phyloP scores from a whole-genome alignment of 2,797 vertebrate genomes.

The Anguilla pacifica region DNA sequence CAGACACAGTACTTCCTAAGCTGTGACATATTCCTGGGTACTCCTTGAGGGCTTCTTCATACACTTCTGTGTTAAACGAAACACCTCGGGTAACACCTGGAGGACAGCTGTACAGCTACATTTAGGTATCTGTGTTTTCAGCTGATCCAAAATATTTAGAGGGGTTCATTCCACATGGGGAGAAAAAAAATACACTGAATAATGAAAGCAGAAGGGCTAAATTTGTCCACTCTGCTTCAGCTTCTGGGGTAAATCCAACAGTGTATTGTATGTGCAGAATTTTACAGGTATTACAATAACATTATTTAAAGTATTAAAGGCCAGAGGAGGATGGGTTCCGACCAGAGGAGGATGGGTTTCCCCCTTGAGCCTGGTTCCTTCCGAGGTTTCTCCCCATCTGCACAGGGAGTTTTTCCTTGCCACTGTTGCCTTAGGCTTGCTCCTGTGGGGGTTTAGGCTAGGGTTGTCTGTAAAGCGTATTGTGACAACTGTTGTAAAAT shows the following conservation, averaged over 20 bases:
- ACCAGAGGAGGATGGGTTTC: no score
- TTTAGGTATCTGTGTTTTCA: neutral
- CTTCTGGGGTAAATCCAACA: neutral
- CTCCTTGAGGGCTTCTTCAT: conserved; percentile 12
- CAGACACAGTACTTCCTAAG: conserved; percentile 48
- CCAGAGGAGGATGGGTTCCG: no score
- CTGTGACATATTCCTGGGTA: conserved; percentile 25
- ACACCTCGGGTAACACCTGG: neutral
- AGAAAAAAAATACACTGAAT: neutral
- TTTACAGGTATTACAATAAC: neutral
- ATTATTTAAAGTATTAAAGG: neutral
- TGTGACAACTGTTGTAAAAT: no score
- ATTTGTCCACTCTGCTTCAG: neutral
- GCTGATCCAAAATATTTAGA: neutral
- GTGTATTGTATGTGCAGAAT: neutral
- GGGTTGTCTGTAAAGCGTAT: no score
- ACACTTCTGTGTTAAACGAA: neutral
- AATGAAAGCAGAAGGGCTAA: conserved; percentile 3
- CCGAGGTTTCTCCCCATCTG: no score
- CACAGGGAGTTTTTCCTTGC: no score
- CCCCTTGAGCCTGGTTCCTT: no score
- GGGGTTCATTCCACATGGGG: neutral
- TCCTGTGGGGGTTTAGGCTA: no score
- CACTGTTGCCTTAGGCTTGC: no score
- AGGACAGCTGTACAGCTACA: neutral